phyloP scores from a whole-genome alignment of 2,113 vertebrate species.

The Euleptes europaea region DNA sequence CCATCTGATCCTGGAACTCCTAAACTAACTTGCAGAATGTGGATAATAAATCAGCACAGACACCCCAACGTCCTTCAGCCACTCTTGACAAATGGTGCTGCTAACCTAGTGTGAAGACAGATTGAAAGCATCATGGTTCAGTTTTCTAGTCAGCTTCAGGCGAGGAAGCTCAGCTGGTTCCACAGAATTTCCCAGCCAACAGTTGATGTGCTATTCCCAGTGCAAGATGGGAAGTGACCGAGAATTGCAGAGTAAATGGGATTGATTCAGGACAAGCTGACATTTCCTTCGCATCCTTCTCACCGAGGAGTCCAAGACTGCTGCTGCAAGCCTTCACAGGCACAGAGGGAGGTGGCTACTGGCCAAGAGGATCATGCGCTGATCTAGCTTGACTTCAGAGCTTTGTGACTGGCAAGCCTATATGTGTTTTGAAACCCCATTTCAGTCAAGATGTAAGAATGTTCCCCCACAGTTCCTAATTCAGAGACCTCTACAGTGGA shows the following conservation, averaged over 20 bases:
- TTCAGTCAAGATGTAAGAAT: background rate
- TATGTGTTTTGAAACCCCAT: background rate
- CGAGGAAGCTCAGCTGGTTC: background rate
- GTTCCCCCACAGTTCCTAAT: background rate
- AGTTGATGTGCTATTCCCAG: background rate
- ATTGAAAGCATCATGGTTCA: background rate
- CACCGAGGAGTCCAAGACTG: background rate
- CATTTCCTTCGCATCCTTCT: background rate
- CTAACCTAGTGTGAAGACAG: background rate
- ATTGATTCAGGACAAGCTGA: rapidly evolving
- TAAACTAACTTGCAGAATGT: background rate
- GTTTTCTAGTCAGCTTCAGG: background rate
- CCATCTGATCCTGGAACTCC: background rate
- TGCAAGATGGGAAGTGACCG: background rate
- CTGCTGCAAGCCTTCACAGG: background rate
- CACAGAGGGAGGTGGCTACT: background rate
- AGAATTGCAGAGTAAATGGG: slow-evolving; percentile 19
- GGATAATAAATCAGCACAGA: background rate
- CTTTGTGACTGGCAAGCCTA: rapidly evolving
- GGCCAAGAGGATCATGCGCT: background rate
- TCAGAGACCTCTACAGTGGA: background rate
- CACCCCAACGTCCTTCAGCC: rapidly evolving
- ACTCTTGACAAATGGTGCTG: rapidly evolving
- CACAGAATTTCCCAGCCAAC: background rate
- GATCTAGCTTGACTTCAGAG: background rate